Evolutionary conservation across 1,140 invertebrate genomes (phyloP), one percentile per base, ranked within the genome.

Genomic region (Campoletis sonorensis): DNA sequence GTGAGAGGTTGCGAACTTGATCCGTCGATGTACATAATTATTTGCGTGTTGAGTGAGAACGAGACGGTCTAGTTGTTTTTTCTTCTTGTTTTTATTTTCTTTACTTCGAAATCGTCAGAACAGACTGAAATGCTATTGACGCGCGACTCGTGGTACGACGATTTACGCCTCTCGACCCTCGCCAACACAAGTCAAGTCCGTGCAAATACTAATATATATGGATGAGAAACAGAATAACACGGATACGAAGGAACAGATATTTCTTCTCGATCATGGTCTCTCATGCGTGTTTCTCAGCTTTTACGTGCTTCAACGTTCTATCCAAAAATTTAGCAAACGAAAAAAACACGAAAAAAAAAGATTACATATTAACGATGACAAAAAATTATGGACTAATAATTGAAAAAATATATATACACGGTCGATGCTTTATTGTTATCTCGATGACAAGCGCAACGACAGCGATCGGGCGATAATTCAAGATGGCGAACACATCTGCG

Each of bases 321-420:
- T 23, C 4, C 1, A 13, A 67, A 67, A 67, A 67, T 4, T 67
- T 67, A 26, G 21, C 13, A 27, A 67, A 67, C 21, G 77, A 27
- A 79, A 37, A 79, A 33, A 37, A 23, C 30, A n/a, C n/a, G 71
- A n/a, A 11, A 26, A 77, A 23, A 71, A 68, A 58, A 67, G 4
- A 78, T 58, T 8, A 27, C 26, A 58, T 78, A 61, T n/a, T n/a
- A n/a, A n/a, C 76, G 13, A 23, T 21, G 23, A 83, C n/a, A 87
- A 82, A 77, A 72, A 82, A 82, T 51, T 23, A 49, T 51, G 15
- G 79, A 67, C n/a, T n/a, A n/a, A 84, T 45, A 10, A 45, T 45
- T 45, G 81, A 83, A 82, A 33, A 82, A 76, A 86, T 23, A 26
- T 18, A 71, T 83, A 80, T 80, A 45, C 45, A 78, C 79, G 67